These are phyloP conservation scores for Drosophila villosipedis DNA, from an alignment of 2,888 invertebrate species.

Conservation along the genomic window DNA sequence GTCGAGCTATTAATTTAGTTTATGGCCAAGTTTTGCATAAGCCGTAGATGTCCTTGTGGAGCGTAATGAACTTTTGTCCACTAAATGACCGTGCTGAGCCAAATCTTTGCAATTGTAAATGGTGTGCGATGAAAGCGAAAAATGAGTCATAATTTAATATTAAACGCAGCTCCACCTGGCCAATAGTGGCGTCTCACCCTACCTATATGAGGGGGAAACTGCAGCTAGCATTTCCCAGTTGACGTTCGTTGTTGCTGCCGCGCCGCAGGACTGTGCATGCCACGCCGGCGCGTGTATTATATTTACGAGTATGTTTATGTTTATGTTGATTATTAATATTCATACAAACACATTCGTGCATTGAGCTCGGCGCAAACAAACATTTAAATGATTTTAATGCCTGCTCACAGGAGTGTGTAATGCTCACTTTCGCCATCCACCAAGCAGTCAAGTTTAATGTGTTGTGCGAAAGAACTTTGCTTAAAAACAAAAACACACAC, in stretches of 20 bases:
- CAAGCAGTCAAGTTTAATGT: conserved; percentile 71
- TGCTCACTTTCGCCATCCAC: conserved; percentile 20
- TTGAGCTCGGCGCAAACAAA: conserved; percentile 48
- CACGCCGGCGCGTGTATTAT: conserved; percentile 45
- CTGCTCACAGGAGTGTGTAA: conserved; percentile 56
- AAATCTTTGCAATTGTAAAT: conserved; percentile 60
- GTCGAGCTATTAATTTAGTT: conserved; percentile 62
- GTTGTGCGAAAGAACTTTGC: conserved; percentile 63
- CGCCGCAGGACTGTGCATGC: conserved; percentile 33
- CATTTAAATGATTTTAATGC: conserved; percentile 77
- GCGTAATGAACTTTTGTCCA: conserved; percentile 58
- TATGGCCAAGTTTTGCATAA: conserved; percentile 55
- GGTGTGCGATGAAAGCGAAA: conserved; percentile 46
- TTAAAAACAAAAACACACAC: conserved; percentile 32
- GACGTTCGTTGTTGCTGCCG: conserved; percentile 41
- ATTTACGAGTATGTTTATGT: conserved; percentile 55
- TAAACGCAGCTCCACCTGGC: conserved; percentile 30
- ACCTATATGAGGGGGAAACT: background rate
- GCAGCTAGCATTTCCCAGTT: conserved; percentile 33
- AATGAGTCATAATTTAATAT: conserved; percentile 60
- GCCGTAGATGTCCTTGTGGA: conserved; percentile 54
- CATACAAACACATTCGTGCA: conserved; percentile 59
- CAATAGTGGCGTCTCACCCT: background rate
- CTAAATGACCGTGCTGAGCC: conserved; percentile 17
- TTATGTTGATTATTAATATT: conserved; percentile 71